Conservation (phyloP, 2,888 invertebrate genomes). For the Euzophera pinguis region DNA sequence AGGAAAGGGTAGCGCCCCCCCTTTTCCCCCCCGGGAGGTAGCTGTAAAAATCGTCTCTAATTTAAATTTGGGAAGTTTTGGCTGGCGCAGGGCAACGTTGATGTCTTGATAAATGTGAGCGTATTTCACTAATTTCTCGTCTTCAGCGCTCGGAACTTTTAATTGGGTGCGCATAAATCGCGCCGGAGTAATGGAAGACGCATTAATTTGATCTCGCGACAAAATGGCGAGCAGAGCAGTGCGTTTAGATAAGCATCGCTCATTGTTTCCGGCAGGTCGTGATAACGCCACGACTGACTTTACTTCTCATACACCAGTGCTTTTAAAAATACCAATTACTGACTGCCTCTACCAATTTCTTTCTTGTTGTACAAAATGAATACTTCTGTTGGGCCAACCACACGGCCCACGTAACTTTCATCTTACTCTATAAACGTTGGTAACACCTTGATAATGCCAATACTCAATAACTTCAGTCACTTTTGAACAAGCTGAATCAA, state of each 20-base stretch:
- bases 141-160: slow-evolving; percentile 73
- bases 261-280: slow-evolving; percentile 55
- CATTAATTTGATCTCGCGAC: slow-evolving; percentile 71
- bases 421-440: too few species aligned
- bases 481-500: too few species aligned
- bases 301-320: background rate
- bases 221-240: slow-evolving; percentile 58
- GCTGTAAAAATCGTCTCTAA: slow-evolving; percentile 81
- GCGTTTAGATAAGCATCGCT: slow-evolving; percentile 70
- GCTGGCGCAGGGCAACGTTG: slow-evolving; percentile 72
- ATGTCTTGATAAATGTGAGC: slow-evolving; percentile 78
- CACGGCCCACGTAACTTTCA: too few species aligned
- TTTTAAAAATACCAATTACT: too few species aligned
- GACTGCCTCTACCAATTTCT: too few species aligned
- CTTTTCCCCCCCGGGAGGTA: slow-evolving; percentile 63
- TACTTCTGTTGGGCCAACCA: too few species aligned
- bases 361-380: too few species aligned
- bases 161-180: slow-evolving; percentile 76
- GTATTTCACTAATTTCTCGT: slow-evolving; percentile 76
- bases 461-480: too few species aligned
- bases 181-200: slow-evolving; percentile 58
- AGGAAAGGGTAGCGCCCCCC: slow-evolving; percentile 78
- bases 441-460: too few species aligned
- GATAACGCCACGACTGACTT: background rate
- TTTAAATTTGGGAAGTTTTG: slow-evolving; percentile 80